Base-by-base conservation (phyloP, 2,113 vertebrate species). In the Neodontobutis hainanensis region DNA sequence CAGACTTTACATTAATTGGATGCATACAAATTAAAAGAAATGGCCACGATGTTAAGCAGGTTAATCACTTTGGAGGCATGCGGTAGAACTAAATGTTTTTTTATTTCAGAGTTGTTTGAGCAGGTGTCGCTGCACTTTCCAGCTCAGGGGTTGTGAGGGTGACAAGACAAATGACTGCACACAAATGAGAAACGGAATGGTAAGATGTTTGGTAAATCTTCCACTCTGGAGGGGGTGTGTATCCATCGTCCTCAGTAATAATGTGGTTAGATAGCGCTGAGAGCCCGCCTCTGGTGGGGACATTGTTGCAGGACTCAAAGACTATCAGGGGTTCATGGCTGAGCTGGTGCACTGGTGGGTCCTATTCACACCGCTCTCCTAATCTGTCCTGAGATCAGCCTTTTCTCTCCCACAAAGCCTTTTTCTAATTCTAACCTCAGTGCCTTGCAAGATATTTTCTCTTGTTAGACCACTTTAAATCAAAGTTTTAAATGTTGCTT, bases 241-340 rank as follows among this genome's bases (percentile, higher is more conserved):
- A 82, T 90, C 86, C 90, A 92, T 93, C 92, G 92, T 89, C 92
- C 87, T 90, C 78, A 83, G 83, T 91, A 83, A 93, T 93, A 92
- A 94, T 94, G 91, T 91, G 88, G 92, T 92, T 93, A 93, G 93
- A 92, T 94, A 92, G 88, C 91, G 90, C 82, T 85, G 90, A 92
- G 92, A 88, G 88, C 90, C 4, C 90, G 93, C 86, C 91, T 93
- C 93, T 94, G 93, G 91, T 92, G 91, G 93, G 83, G 94, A 94
- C 91, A 94, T 94, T 95, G 93, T 90, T 94, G 43, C 65, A 72
- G 83, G 80, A 47, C 93, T 94, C 91, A 95, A 94, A 94, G 87
- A 93, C 81, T 88, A 89, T 88, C 81, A 84, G 91, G 91, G 92
- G 79, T 92, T 85, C 91, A 66, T 73, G 90, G 90, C 93, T 92